Evolutionary conservation across 2,113 vertebrate species (phyloP).

Genomic region (Cygnus buccinator): DNA sequence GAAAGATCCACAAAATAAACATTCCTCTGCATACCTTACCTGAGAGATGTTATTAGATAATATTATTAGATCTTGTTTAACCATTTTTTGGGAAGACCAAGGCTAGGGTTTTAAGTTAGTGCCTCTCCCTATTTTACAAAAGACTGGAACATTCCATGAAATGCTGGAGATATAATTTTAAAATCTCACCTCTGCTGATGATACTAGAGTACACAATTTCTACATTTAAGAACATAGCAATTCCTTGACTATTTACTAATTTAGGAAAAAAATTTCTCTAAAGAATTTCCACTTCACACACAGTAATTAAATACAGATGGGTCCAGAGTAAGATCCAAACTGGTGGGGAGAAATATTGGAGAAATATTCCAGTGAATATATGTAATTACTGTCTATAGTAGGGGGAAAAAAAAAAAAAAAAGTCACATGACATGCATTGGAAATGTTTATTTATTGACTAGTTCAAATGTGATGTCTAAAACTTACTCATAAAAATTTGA

Average conservation of each 20-base stretch:
- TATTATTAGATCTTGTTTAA: background rate
- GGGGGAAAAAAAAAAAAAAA: background rate
- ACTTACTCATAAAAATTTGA: background rate
- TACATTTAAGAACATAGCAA: background rate
- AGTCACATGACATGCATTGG: background rate
- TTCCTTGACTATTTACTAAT: background rate
- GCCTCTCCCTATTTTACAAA: background rate
- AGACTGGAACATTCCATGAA: background rate
- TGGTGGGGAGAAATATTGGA: background rate
- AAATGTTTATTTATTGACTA: background rate
- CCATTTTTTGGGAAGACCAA: background rate
- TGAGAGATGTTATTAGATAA: background rate
- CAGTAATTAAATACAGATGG: conserved; percentile 13
- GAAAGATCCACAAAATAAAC: background rate
- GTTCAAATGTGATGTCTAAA: background rate
- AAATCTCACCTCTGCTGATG: background rate
- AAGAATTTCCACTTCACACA: background rate
- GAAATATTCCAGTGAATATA: conserved; percentile 9
- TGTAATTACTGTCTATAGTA: accelerated
- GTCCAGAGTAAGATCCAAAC: background rate
- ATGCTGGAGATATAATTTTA: background rate
- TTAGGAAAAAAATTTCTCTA: background rate
- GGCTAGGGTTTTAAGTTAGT: background rate
- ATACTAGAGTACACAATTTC: background rate
- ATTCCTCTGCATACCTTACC: background rate